These are phyloP conservation scores for Cydia amplana DNA, from an alignment of 1,140 invertebrate species.

Conservation along the genomic window DNA sequence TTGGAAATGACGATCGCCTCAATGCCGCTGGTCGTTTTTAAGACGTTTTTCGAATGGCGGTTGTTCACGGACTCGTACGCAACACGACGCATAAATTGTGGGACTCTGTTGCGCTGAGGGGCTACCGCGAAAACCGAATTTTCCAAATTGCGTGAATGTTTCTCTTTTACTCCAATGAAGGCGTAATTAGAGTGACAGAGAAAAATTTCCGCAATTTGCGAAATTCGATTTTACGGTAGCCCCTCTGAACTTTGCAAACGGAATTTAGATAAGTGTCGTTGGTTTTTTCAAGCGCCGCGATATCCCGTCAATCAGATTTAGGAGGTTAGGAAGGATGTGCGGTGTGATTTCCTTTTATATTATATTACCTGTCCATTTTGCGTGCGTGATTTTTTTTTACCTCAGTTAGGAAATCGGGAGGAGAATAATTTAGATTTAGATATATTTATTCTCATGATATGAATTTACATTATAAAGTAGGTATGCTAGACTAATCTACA, in stretches of 20 bases:
- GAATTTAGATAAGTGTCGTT: slow-evolving; percentile 4
- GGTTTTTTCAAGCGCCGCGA: slow-evolving; percentile 9
- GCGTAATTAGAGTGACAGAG: too few species aligned
- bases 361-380: background rate
- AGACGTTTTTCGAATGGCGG: background rate
- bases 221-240: too few species aligned
- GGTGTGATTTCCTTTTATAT: background rate
- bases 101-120: too few species aligned
- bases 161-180: too few species aligned
- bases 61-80: background rate
- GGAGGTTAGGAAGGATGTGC: background rate
- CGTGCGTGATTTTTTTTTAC: background rate
- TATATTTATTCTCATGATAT: too few species aligned
- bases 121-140: too few species aligned
- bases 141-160: too few species aligned
- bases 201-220: too few species aligned
- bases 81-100: slow-evolving; percentile 18
- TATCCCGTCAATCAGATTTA: background rate
- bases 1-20: background rate
- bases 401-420: background rate
- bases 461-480: too few species aligned
- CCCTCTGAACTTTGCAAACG: slow-evolving; percentile 20
- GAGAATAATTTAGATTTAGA: too few species aligned
- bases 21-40: background rate
- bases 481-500: too few species aligned